phyloP scores from a whole-genome alignment of 2,888 invertebrate genomes.

The Plagodis pulveraria region DNA sequence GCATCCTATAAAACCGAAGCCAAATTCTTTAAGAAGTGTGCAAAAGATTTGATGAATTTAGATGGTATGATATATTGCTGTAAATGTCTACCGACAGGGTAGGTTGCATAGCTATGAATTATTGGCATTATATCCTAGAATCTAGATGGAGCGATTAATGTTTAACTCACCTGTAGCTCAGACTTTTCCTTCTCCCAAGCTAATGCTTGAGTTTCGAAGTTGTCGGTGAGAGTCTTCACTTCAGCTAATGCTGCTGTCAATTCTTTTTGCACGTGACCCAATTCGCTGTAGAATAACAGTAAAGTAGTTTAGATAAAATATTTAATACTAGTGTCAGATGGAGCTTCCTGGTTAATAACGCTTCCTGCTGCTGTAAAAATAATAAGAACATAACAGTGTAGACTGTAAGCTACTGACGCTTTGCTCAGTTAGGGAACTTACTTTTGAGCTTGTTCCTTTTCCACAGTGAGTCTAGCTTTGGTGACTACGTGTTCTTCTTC shows the following conservation, averaged over 20 bases:
- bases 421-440: conserved; percentile 46
- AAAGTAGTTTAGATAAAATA: background rate
- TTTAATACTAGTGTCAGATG: background rate
- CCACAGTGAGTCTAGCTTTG: conserved; percentile 92
- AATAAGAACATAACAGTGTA: no score
- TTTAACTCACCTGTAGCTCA: conserved; percentile 84
- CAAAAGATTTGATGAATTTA: no score
- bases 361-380: no score
- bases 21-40: no score
- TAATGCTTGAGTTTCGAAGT: conserved; percentile 87
- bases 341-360: no score
- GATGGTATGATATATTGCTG: no score
- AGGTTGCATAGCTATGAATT: no score
- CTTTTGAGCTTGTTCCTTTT: conserved; percentile 92
- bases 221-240: conserved; percentile 87
- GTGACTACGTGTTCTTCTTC: conserved; percentile 94
- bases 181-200: conserved; percentile 90
- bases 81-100: no score
- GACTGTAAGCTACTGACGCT: no score
- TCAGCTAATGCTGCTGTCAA: conserved; percentile 86
- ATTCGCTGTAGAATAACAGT: conserved; percentile 74
- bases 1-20: no score
- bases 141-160: background rate
- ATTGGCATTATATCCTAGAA: no score
- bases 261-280: conserved; percentile 86